phyloP scores from a whole-genome alignment of 2,113 vertebrate genomes.

The Bubo blakistoni region DNA sequence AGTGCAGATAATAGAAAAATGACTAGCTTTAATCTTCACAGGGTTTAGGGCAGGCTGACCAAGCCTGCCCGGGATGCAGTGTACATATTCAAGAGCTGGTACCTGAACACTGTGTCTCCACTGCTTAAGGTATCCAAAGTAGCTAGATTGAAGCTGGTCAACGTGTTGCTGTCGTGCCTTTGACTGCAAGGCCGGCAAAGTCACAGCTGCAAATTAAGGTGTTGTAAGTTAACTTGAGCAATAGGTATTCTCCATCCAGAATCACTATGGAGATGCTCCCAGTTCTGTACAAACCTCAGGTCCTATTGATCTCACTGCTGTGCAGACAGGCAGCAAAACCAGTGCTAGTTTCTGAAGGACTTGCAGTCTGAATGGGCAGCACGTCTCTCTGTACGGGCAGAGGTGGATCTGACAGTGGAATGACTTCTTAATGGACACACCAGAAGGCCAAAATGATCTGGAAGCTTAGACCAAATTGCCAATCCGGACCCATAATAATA shows the following conservation, averaged over 20 bases:
- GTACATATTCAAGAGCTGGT: neutral
- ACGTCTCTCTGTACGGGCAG: neutral
- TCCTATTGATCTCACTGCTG: neutral
- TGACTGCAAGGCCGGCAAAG: neutral
- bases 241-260: neutral
- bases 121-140: neutral
- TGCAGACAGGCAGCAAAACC: neutral
- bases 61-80: neutral
- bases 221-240: neutral
- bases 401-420: neutral
- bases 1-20: neutral
- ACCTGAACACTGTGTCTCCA: neutral
- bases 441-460: neutral
- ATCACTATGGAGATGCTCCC: neutral
- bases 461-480: neutral
- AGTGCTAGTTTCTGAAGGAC: neutral
- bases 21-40: conserved; percentile 5
- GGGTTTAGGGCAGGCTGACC: neutral
- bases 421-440: neutral
- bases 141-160: neutral
- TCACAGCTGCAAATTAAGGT: neutral
- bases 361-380: neutral
- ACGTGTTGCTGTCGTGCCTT: neutral
- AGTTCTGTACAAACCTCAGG: neutral
- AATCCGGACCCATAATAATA: neutral